These are phyloP conservation scores for Phocoena phocoena DNA, from an alignment of 2,113 vertebrate genomes.

Conservation along the genomic window DNA sequence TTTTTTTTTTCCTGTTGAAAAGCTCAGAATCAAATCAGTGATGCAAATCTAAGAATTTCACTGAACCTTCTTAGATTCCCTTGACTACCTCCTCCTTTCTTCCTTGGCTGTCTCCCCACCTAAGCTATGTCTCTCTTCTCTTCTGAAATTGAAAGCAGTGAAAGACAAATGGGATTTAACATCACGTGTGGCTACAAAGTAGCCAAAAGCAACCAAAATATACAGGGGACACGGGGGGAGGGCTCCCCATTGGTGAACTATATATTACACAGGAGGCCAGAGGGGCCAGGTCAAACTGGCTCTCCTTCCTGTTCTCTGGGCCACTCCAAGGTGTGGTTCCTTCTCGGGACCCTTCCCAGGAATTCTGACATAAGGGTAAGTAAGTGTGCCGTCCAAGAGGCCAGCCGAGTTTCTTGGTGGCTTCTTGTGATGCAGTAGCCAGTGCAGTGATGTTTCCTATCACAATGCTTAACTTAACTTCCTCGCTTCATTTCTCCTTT, in stretches of 20 bases:
- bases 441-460: rapidly evolving
- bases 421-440: rapidly evolving
- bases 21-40: neutral
- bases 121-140: neutral
- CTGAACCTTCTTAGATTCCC: neutral
- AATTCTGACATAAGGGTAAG: neutral
- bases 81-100: neutral
- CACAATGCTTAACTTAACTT: neutral
- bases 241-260: rapidly evolving
- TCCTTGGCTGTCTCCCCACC: neutral
- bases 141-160: neutral
- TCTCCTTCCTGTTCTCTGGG: neutral
- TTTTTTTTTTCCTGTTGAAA: neutral
- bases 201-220: neutral
- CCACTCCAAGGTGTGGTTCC: neutral
- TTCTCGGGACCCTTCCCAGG: neutral
- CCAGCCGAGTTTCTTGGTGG: too few species aligned
- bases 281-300: neutral
- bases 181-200: neutral
- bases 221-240: rapidly evolving
- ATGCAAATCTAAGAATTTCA: neutral
- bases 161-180: neutral
- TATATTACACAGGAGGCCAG: neutral
- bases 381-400: neutral
- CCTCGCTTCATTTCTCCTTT: neutral